These are phyloP conservation scores for Lanius ludovicianus DNA, from an alignment of 2,113 vertebrate species.

Conservation along the genomic window DNA sequence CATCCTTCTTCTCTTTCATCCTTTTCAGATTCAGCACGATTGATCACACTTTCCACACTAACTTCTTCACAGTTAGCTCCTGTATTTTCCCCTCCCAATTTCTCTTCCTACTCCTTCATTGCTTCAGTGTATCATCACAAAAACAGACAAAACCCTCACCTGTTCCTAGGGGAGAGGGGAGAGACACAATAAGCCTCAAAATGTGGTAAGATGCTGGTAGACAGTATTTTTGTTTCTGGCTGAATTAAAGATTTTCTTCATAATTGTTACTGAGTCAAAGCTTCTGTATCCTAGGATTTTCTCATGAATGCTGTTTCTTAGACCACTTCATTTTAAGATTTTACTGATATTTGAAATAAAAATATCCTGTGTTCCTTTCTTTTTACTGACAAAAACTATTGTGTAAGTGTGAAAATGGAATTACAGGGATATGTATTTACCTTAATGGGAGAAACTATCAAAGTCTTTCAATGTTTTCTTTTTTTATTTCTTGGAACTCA, in stretches of 20 bases:
- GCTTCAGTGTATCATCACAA: neutral
- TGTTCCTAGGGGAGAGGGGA: neutral
- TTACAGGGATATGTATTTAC: neutral
- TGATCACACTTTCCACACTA: neutral
- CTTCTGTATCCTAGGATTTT: neutral
- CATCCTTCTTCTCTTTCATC: neutral
- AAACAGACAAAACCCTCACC: neutral
- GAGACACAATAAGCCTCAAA: neutral
- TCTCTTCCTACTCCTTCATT: neutral
- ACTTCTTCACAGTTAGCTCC: neutral
- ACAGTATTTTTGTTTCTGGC: neutral
- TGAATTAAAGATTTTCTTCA: neutral
- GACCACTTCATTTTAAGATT: neutral
- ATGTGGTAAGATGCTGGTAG: neutral
- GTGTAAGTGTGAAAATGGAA: neutral
- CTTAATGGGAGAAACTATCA: neutral
- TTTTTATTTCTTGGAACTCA: neutral
- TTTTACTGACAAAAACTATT: neutral
- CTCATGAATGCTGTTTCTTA: neutral
- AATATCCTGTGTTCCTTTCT: neutral
- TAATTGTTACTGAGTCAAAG: neutral
- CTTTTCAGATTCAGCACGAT: neutral
- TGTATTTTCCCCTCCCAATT: neutral
- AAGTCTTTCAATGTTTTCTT: neutral
- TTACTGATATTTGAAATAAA: neutral